Evolutionary conservation across 2,888 invertebrate genomes (phyloP), one percentile per base, ranked within the genome.

Genomic region (Caenorhabditis japonica): DNA sequence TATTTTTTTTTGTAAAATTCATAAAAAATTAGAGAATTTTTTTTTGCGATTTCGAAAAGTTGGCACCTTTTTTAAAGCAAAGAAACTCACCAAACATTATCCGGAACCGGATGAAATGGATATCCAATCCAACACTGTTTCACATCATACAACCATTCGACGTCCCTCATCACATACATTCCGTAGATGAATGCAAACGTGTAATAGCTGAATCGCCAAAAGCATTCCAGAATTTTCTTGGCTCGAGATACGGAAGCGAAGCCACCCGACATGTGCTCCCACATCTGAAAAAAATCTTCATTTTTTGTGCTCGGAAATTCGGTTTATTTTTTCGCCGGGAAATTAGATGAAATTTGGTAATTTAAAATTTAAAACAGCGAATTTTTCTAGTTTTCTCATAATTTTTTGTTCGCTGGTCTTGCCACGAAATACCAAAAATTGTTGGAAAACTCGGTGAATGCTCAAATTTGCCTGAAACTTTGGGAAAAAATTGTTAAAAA

Each of bases 121-220:
- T 84, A 85, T 15, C 77, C 80, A 33, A 82, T 81, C 84, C 84
- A 85, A 55, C 84, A 82, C 15, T 86, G 72, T 27, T 74, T 88
- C 4, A 84, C 88, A 17, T 85, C 88, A 36, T 86, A 86, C 33
- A 88, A 85, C 84, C 86, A 87, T 25, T 83, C 81, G 39, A 83
- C 88, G 64, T 88, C 88, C 12, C 13, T 49, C 66, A 76, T 59
- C 34, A 80, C 80, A 36, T 84, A 70, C n/a, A 70, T 41, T 19
- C 86, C 86, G 52, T 81, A 86, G 27, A 75, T 27, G 49, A 85
- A 84, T 12, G 83, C 78, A 19, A 73, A 51, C 1, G 79, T 49
- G 69, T 86, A 86, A 49, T 79, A 79, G 34, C 72, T 68, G 74
- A 81, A 83, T 34, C 84, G 72, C 82, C 80, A 86, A 68, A 83